Conservation (phyloP, 2,113 vertebrate species). For the Salminus brasiliensis region DNA sequence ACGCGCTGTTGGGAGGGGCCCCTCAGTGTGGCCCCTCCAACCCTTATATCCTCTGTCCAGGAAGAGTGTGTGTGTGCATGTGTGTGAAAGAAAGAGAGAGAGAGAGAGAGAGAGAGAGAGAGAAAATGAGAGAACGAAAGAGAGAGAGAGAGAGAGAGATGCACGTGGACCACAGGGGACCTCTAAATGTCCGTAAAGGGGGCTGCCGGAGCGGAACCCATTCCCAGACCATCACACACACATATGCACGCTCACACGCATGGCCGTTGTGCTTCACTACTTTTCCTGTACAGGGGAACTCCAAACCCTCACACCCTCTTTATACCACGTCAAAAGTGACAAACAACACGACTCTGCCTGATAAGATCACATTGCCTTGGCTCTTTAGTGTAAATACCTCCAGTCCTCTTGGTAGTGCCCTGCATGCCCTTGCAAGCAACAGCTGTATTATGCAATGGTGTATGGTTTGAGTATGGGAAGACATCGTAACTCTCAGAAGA, state of each 20-base stretch:
- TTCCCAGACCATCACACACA: slow-evolving; percentile 24
- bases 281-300: slow-evolving; percentile 43
- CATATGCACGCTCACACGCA: slow-evolving; percentile 28
- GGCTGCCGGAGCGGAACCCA: slow-evolving; percentile 23
- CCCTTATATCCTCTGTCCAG: slow-evolving; percentile 35
- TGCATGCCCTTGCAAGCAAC: background rate
- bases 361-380: slow-evolving; percentile 27
- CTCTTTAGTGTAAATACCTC: slow-evolving; percentile 29
- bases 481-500: too few relatives aligned
- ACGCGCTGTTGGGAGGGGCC: slow-evolving; percentile 26
- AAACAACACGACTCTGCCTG: slow-evolving; percentile 14
- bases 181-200: slow-evolving; percentile 39
- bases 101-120: slow-evolving; percentile 17
- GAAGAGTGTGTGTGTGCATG: slow-evolving; percentile 30
- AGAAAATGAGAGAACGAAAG: slow-evolving; percentile 5
- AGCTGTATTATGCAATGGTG: background rate
- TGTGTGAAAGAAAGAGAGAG: slow-evolving; percentile 3
- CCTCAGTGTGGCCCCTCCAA: slow-evolving; percentile 31
- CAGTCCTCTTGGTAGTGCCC: slow-evolving; percentile 4
- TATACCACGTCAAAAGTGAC: slow-evolving; percentile 33
- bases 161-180: slow-evolving; percentile 8
- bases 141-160: slow-evolving; percentile 11
- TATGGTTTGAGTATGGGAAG: background rate
- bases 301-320: slow-evolving; percentile 38
- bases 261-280: slow-evolving; percentile 12